Conservation (phyloP, 2,113 vertebrate species). For the Leuciscus idus region DNA sequence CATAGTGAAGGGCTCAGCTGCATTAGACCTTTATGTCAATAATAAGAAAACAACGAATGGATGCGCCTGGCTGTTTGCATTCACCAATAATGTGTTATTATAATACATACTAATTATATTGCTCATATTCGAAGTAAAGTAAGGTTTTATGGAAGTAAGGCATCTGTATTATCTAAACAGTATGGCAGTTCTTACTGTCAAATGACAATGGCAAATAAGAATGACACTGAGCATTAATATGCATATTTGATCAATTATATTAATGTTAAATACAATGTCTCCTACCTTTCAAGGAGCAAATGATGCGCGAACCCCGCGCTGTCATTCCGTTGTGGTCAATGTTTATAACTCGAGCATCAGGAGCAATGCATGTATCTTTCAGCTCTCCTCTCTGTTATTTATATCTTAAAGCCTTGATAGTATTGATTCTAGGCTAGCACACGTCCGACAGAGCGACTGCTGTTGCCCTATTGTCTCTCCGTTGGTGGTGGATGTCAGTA, state of each 20-base stretch:
- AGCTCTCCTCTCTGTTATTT: background rate
- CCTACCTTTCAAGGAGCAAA: slow-evolving; percentile 62
- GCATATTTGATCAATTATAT: background rate
- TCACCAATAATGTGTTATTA: background rate
- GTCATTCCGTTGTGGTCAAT: slow-evolving; percentile 59
- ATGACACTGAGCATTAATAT: background rate
- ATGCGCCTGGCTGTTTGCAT: background rate
- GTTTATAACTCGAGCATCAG: background rate
- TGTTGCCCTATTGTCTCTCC: slow-evolving; percentile 67
- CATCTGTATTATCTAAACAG: background rate
- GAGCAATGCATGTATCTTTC: background rate
- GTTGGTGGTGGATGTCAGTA: slow-evolving; percentile 12
- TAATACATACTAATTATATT: background rate
- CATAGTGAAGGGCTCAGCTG: slow-evolving; percentile 24
- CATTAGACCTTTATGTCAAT: slow-evolving; percentile 15
- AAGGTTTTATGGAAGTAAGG: slow-evolving; percentile 4
- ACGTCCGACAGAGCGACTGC: background rate
- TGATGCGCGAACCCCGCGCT: slow-evolving; percentile 43
- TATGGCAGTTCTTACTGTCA: background rate
- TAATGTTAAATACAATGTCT: slow-evolving; percentile 8
- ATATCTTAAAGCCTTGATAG: background rate
- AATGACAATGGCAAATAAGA: background rate
- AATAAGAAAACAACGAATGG: background rate
- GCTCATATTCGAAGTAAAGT: background rate
- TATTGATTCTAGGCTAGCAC: background rate